Base-by-base conservation (phyloP, 2,113 vertebrate genomes). In the Lepisosteus osseus region DNA sequence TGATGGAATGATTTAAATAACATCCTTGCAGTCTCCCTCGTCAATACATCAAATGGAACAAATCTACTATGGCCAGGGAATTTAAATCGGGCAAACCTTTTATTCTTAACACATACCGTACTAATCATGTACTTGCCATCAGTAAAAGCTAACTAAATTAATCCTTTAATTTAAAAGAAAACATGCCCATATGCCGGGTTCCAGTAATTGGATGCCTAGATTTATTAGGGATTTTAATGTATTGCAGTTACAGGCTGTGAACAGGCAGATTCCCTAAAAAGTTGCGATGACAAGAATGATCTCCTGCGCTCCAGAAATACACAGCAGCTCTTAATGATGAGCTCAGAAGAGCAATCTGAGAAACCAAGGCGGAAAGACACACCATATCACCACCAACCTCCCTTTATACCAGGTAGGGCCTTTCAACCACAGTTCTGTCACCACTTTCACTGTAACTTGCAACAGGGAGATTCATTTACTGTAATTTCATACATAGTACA, bases 321-420 rank as follows among this genome's bases (percentile, higher is more conserved):
- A 29, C 63, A 41, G 9, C 63, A 67, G 9, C 6, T 47, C 8
- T 66, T 73, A 68, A 69, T 44, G 72, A 74, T 76, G 47, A 74
- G 83, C 73, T 76, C 56, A 54, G 72, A 73, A 42, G 73, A 79
- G 41, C 55, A 71, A 0, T 8, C 69, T 29, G 76, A 15, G 69
- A 72, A 72, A n/a, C 67, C 61, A 45, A 40, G 8, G 29, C 5
- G 59, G 68, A 83, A 83, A 77, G 79, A 72, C 2, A 78, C 79
- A 1, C 75, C 75, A 1, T 79, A 79, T 71, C 80, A 80, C 72
- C 80, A 79, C 75, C 82, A 79, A 59, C 70, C 79, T 17, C 81
- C 78, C 9, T 78, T 80, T 55, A 66, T 75, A 42, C 71, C 85
- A 79, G 85, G 85, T 88, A 85, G 74, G 76, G 54, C 11, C 14